Base-by-base conservation (phyloP, 2,888 invertebrate species). In the Torymus texanus region DNA sequence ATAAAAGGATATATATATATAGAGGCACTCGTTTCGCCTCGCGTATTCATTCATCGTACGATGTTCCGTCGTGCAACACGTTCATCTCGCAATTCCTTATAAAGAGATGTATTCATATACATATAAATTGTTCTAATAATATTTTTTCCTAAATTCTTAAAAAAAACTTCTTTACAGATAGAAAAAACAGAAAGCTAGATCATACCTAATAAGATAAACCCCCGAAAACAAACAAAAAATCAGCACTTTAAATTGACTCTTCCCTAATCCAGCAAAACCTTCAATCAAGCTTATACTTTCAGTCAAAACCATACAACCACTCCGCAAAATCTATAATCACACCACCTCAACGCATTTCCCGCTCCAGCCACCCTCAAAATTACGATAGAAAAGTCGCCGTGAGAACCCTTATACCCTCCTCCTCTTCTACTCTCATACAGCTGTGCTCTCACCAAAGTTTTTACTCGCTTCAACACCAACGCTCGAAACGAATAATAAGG, bases 1-100 rank as follows among this genome's bases (percentile, higher is more conserved):
- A 88, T 86, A 87, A 88, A 86, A 82, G 78, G 78, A 84, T 41
- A 41, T 41, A 84, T 41, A 41, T 41, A 41, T 5, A 41, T 84
- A 84, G 84, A 84, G 83, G 82, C 84, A 83, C 83, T 73, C 82
- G 21, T 21, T 82, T 84, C 82, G 55, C 67, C 65, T 70, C 50
- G 61, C 66, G 41, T 79, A 78, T 82, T 76, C 83, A 62, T 71
- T 59, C 73, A 75, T 61, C 50, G 53, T n/a, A 24, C 11, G 51
- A n/a, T 58, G 10, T 11, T 12, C 16, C n/a, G n/a, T n/a, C 24
- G 21, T n/a, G 41, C 41, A 41, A 41, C 41, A 41, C 41, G 41
- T 24, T 16, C 18, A 24, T 41, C 1, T 1, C 62, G 18, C 16
- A 51, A 63, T 55, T 63, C 29, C 18, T 21, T 18, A 12, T 41